Evolutionary conservation across 1,140 invertebrate species (phyloP), one percentile per base, ranked within the genome.

Genomic region (Cotesia chilonis): DNA sequence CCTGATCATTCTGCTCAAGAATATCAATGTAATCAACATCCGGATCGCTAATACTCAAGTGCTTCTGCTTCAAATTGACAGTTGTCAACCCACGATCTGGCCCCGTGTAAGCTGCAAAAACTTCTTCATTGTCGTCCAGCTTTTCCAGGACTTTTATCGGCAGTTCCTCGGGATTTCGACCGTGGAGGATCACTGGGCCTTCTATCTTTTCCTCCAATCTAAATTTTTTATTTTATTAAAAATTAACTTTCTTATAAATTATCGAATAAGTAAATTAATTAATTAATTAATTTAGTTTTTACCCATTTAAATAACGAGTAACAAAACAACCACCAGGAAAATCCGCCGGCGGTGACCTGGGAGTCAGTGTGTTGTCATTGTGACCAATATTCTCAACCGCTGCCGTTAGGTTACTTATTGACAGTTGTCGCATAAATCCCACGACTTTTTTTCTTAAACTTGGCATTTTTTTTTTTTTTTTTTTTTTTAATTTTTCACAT

Each of bases 11-110:
- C 74, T 91, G 90, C 75, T 91, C 90, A 74, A 89, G 86, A 61
- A 89, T 91, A 78, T 94, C 92, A 76, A 94, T 94, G 75, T 92
- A 94, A 82, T 93, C 92, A 28, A 94, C 92, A 79, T 94, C 92
- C 47, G 90, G 88, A 70, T 93, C 92, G 67, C 88, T 89, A 55
- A 89, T 87, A 74, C 90, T 91, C 61, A 92, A 84, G 83, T 92
- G 91, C 70, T 90, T 88, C 78, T 92, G 89, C 72, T 88, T 89
- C 36, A 90, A 82, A 82, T 91, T 92, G 4, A 95, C 92, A 12
- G 91, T 90, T 1, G 92, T 93, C 9, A 94, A 88, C 4, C 93
- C 94, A 65, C 92, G 92, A 73, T 93, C 90, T 1, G 94, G 94
- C 2, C 94, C 94, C 4, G 93, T 94, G 76, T 89, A 90, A 47